Percentiles rank a stretch among this genome's conserved stretches.
These are phyloP conservation scores for Diabrotica virgifera DNA, from an alignment of 1,140 invertebrate genomes.

Conservation along the genomic window DNA sequence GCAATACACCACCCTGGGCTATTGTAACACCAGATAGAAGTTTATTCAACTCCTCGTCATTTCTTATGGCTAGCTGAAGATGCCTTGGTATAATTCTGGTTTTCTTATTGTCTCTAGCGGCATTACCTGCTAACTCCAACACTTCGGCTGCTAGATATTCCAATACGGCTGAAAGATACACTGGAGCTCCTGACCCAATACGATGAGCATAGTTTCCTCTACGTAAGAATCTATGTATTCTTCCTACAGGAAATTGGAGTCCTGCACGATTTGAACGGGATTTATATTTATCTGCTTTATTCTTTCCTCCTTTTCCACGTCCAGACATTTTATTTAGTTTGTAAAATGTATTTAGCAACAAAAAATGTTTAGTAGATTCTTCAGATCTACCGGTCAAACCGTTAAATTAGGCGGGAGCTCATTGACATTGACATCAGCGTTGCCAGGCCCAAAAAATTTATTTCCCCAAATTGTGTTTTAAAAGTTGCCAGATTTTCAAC, in stretches of 20 bases:
- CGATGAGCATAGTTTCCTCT: conserved; percentile 68
- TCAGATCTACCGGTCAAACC: too few relatives aligned
- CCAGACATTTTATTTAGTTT: conserved; percentile 22
- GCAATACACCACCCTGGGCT: conserved; percentile 79
- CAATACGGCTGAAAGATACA: conserved; percentile 67
- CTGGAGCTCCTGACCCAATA: conserved; percentile 66
- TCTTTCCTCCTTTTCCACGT: conserved; percentile 29
- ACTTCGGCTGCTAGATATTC: conserved; percentile 64
- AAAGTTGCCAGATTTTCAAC: too few relatives aligned
- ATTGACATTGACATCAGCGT: too few relatives aligned
- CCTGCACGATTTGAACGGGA: conserved; percentile 54
- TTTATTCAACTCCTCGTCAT: conserved; percentile 81
- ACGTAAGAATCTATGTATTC: conserved; percentile 65
- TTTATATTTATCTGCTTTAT: conserved; percentile 26
- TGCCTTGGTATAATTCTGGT: conserved; percentile 74
- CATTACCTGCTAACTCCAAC: conserved; percentile 75
- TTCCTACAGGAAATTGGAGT: conserved; percentile 70
- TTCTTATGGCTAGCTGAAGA: conserved; percentile 76
- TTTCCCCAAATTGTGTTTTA: too few relatives aligned
- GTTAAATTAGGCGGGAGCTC: too few relatives aligned
- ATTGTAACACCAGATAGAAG: conserved; percentile 78
- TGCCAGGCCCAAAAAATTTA: too few relatives aligned
- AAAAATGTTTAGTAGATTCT: too few relatives aligned
- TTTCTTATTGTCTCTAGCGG: conserved; percentile 64
- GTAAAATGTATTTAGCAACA: too few relatives aligned